Evolutionary conservation across 2,113 vertebrate genomes (phyloP).

Genomic region (Mesitornis unicolor): DNA sequence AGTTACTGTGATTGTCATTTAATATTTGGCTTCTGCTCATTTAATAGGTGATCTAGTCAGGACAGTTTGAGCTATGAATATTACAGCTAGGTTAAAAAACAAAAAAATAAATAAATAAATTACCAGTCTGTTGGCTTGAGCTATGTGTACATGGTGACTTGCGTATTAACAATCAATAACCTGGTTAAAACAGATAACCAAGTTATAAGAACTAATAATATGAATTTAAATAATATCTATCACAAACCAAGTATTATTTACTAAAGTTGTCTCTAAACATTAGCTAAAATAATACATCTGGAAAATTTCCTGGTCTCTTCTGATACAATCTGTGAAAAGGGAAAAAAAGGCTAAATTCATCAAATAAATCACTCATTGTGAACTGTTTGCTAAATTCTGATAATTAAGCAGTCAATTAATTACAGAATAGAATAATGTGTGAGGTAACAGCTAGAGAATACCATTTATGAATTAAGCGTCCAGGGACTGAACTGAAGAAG

Average conservation of each 20-base stretch:
- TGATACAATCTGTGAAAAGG: neutral
- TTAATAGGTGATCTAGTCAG: neutral
- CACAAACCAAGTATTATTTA: neutral
- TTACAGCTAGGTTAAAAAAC: neutral
- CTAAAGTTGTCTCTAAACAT: neutral
- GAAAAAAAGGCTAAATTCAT: neutral
- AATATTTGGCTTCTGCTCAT: neutral
- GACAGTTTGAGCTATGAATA: neutral
- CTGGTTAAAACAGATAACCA: neutral
- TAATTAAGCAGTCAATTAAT: conserved; percentile 28
- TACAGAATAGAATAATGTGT: neutral
- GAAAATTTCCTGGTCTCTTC: neutral
- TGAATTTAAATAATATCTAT: neutral
- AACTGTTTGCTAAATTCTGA: neutral
- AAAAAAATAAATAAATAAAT: neutral
- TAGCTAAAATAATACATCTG: neutral
- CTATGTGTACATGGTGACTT: neutral
- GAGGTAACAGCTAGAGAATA: neutral
- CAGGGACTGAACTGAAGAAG: neutral
- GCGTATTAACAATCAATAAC: neutral
- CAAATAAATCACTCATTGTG: neutral
- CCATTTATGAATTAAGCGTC: neutral
- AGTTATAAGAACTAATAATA: neutral
- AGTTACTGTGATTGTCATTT: neutral
- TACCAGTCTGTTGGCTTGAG: neutral